Percentiles rank a stretch among this genome's conserved stretches.
Evolutionary conservation across 2,888 invertebrate genomes (phyloP).

Genomic region (Lumbricus terrestris): DNA sequence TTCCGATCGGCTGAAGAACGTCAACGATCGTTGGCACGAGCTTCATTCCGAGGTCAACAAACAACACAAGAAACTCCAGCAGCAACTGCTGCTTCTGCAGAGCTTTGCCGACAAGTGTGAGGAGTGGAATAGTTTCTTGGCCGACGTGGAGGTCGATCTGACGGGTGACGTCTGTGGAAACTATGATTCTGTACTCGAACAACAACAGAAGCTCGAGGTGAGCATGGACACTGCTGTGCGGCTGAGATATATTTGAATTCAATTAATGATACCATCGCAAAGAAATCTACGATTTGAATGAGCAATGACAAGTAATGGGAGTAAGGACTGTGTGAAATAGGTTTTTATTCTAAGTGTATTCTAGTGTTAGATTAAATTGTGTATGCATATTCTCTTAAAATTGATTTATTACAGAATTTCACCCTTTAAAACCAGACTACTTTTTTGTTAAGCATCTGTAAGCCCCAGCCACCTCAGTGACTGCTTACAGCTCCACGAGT

Average conservation of each 20-base stretch:
- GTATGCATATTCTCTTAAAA: background rate
- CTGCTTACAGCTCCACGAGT: too few relatives aligned
- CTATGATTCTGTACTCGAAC: slow-evolving; percentile 48
- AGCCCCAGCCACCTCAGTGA: too few relatives aligned
- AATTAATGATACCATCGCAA: too few relatives aligned
- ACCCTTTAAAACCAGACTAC: background rate
- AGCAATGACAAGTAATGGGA: too few relatives aligned
- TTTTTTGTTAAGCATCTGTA: background rate
- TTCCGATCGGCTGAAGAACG: slow-evolving; percentile 30
- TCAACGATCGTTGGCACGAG: slow-evolving; percentile 46
- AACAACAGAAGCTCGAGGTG: slow-evolving; percentile 53
- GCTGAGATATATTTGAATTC: too few relatives aligned
- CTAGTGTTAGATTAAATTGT: background rate
- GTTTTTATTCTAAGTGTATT: background rate
- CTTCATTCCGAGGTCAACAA: slow-evolving; percentile 44
- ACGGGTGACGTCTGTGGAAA: slow-evolving; percentile 49
- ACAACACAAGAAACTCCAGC: slow-evolving; percentile 49
- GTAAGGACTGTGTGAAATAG: too few relatives aligned
- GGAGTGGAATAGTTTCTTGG: slow-evolving; percentile 55
- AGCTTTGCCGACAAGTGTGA: slow-evolving; percentile 55
- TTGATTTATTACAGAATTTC: background rate
- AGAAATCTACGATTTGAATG: too few relatives aligned
- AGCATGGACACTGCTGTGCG: background rate
- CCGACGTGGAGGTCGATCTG: slow-evolving; percentile 51
- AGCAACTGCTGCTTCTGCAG: slow-evolving; percentile 48